A percentile compares a stretch with the other conserved stretches of the same genome.
Conservation (phyloP, 2,113 vertebrate species). For the Dascyllus trimaculatus region DNA sequence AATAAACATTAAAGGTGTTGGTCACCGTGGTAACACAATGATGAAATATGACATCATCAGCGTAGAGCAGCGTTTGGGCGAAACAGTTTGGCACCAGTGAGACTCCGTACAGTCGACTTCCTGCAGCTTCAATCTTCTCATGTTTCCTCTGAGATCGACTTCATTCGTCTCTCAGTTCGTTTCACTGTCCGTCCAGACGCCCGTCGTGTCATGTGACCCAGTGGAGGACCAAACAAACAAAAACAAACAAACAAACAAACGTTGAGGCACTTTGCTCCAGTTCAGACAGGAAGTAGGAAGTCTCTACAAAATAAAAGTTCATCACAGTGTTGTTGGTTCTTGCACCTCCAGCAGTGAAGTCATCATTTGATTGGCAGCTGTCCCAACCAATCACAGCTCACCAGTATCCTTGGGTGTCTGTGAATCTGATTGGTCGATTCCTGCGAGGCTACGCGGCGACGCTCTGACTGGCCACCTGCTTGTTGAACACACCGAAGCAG, state of each 20-base stretch:
- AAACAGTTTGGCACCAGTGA: too few relatives aligned
- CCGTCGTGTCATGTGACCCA: too few relatives aligned
- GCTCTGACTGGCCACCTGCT: background rate
- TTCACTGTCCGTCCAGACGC: too few relatives aligned
- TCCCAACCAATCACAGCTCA: background rate
- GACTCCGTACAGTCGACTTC: too few relatives aligned
- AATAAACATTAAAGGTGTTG: too few relatives aligned
- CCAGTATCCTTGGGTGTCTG: background rate
- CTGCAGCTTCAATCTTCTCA: too few relatives aligned
- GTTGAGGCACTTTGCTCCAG: background rate
- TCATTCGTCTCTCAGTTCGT: too few relatives aligned
- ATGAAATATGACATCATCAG: too few relatives aligned
- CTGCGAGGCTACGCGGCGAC: background rate
- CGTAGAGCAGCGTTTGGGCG: too few relatives aligned
- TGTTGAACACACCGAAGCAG: slow-evolving; percentile 29
- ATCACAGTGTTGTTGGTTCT: background rate
- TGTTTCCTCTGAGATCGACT: too few relatives aligned
- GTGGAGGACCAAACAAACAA: too few relatives aligned
- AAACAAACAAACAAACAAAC: background rate
- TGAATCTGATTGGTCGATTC: background rate
- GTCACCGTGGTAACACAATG: too few relatives aligned
- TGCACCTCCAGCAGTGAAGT: background rate
- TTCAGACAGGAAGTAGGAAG: background rate
- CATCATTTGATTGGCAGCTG: background rate
- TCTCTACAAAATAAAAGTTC: slow-evolving; percentile 10